A percentile compares a stretch with the other conserved stretches of the same genome.
Evolutionary conservation across 2,113 vertebrate genomes (phyloP).

Genomic region (Tinamus guttatus): DNA sequence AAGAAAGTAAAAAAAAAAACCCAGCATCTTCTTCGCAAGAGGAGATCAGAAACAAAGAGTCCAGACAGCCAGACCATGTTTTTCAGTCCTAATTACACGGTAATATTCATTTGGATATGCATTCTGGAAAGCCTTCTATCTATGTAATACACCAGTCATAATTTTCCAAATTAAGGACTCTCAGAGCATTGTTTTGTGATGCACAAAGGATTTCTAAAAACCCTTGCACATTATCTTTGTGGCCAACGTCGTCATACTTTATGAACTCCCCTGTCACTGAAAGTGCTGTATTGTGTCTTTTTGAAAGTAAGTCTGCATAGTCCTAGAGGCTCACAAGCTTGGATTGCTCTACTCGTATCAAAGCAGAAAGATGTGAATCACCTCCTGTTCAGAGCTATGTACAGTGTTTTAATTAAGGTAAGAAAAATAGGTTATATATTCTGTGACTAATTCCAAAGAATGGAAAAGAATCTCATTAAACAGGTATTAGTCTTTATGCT

Average conservation of each 20-base stretch:
- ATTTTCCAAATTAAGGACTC: not conserved
- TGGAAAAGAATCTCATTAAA: not conserved
- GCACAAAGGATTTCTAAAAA: not conserved
- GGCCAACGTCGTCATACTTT: fast-evolving
- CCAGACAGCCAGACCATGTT: not conserved
- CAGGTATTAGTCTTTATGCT: not conserved
- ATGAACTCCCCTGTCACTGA: not conserved
- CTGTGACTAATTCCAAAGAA: not conserved
- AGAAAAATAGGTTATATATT: not conserved
- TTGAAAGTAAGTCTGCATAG: not conserved
- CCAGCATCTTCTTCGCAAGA: not conserved
- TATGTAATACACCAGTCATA: not conserved
- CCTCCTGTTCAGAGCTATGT: not conserved
- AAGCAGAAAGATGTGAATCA: not conserved
- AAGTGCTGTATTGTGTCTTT: not conserved
- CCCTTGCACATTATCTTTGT: not conserved
- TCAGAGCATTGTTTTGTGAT: not conserved
- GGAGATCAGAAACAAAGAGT: not conserved
- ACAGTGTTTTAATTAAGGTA: not conserved
- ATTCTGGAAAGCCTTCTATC: not conserved
- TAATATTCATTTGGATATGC: not conserved
- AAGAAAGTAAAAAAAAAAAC: not conserved
- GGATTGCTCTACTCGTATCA: not conserved
- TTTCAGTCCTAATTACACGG: not conserved
- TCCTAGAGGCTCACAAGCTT: not conserved